Conservation (phyloP, 2,888 invertebrate species). For the Agriotes lineatus region DNA sequence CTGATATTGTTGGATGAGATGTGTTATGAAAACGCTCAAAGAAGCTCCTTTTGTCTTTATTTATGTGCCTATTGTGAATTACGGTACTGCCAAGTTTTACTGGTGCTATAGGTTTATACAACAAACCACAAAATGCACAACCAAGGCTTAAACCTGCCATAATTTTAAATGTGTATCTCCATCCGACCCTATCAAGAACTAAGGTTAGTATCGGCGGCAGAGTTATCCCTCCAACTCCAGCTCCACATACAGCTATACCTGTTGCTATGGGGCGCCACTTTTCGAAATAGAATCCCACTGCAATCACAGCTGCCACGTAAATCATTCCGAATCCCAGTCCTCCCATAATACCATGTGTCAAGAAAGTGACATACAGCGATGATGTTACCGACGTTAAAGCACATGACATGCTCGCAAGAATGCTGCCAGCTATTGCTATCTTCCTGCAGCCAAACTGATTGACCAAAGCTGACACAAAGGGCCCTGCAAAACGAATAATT, state of each 20-base stretch:
- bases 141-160: constrained; percentile 79
- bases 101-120: constrained; percentile 82
- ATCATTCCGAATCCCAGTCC: constrained; percentile 92
- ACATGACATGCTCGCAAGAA: constrained; percentile 76
- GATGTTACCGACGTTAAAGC: constrained; percentile 46
- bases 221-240: constrained; percentile 89
- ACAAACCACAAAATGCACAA: constrained; percentile 78
- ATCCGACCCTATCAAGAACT: constrained; percentile 74
- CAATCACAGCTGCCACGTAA: constrained; percentile 92
- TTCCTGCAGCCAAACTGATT: constrained; percentile 91
- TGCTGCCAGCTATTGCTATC: constrained; percentile 84
- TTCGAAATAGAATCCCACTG: constrained; percentile 96
- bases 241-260: constrained; percentile 94
- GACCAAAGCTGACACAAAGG: constrained; percentile 90
- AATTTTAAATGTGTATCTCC: constrained; percentile 79
- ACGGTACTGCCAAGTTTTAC: constrained; percentile 72
- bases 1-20: constrained; percentile 57
- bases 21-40: constrained; percentile 49
- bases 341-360: constrained; percentile 84
- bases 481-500: constrained; percentile 69
- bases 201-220: constrained; percentile 79
- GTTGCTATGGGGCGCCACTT: constrained; percentile 93
- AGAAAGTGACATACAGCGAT: constrained; percentile 73
- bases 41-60: constrained; percentile 35
- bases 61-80: constrained; percentile 55